phyloP scores from a whole-genome alignment of 2,113 vertebrate genomes.

The Atlantisia rogersi region DNA sequence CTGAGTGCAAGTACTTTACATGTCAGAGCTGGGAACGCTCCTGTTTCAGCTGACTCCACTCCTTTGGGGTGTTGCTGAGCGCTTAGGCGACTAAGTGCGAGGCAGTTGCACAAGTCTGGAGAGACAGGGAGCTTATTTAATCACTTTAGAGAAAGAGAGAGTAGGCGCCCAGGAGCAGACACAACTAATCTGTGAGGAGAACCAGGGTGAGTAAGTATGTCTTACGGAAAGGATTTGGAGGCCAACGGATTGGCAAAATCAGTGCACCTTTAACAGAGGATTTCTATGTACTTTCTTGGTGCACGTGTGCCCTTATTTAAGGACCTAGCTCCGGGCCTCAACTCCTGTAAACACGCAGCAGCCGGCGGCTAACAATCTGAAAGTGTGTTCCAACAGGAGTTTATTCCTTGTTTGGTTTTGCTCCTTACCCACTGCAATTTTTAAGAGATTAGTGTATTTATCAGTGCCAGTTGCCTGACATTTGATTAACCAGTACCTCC shows the following conservation, averaged over 20 bases:
- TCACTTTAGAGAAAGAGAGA: conserved; percentile 37
- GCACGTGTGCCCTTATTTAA: background rate
- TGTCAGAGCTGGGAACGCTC: conserved; percentile 61
- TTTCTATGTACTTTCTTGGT: background rate
- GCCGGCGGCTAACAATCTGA: background rate
- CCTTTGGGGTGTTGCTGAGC: conserved; percentile 38
- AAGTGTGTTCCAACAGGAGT: background rate
- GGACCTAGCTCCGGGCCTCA: background rate
- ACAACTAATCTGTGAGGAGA: conserved; percentile 14
- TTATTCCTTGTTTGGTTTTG: background rate
- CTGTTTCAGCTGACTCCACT: conserved; percentile 67
- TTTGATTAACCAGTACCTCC: background rate
- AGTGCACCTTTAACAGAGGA: background rate
- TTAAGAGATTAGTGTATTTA: background rate
- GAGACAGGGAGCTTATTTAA: conserved; percentile 58
- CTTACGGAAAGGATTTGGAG: background rate
- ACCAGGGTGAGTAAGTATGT: background rate
- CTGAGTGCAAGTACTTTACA: conserved; percentile 56
- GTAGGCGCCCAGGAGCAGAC: conserved; percentile 21
- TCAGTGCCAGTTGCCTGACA: background rate
- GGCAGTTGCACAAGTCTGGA: conserved; percentile 27
- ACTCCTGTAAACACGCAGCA: background rate
- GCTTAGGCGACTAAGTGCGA: conserved; percentile 64
- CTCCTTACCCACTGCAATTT: background rate
- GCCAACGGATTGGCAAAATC: background rate